Conservation (phyloP, 1,140 invertebrate species). For the Rhopalosiphum padi region DNA sequence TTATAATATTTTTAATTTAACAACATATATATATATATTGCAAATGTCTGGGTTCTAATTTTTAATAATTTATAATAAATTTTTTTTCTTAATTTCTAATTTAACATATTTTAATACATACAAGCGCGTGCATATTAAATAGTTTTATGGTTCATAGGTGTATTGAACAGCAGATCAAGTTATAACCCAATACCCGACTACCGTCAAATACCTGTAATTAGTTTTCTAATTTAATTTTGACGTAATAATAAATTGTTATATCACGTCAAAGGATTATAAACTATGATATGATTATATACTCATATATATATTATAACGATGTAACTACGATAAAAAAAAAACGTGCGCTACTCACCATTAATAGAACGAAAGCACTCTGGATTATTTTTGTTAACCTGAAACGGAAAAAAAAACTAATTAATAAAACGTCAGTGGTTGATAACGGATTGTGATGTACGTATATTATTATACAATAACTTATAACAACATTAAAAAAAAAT, state of each 20-base stretch:
- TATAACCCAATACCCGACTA: background rate
- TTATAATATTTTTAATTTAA: too few relatives aligned
- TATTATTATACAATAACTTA: background rate
- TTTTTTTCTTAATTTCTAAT: background rate
- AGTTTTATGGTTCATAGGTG: background rate
- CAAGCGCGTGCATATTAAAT: background rate
- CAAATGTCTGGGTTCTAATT: too few relatives aligned
- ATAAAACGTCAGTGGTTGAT: background rate
- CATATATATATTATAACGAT: background rate
- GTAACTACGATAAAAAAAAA: background rate
- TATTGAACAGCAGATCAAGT: background rate
- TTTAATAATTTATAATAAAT: too few relatives aligned
- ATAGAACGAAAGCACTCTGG: constrained; percentile 57
- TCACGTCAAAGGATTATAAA: background rate
- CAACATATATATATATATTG: too few relatives aligned
- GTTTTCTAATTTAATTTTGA: constrained; percentile 11
- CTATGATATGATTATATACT: background rate
- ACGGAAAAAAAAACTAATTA: background rate
- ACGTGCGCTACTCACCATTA: constrained; percentile 49
- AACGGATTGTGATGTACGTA: too few relatives aligned
- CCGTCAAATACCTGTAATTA: background rate
- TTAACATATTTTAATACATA: background rate
- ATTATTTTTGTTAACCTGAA: constrained; percentile 57
- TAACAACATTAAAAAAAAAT: background rate
- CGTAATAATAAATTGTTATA: constrained; percentile 2